phyloP scores from a whole-genome alignment of 2,113 vertebrate species.

The Elgaria multicarinata region DNA sequence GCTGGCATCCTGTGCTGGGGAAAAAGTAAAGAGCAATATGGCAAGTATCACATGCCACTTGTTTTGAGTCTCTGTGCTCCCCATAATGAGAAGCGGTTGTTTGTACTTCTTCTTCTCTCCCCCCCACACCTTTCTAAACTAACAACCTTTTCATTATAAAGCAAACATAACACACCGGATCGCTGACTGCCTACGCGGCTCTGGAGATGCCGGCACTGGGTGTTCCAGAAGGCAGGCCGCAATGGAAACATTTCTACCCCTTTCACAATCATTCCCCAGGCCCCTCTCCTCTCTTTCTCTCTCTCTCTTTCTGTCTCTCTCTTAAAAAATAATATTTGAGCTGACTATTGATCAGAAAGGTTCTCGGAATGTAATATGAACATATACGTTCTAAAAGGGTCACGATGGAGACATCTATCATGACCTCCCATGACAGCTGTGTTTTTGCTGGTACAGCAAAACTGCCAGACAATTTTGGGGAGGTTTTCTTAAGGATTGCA shows the following conservation, averaged over 20 bases:
- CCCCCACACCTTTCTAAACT: constrained; percentile 42
- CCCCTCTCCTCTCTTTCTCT: not conserved
- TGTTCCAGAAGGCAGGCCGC: constrained; percentile 13
- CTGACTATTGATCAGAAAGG: constrained; percentile 62
- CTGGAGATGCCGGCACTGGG: not conserved
- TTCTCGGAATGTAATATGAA: constrained; percentile 50
- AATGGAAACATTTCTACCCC: not conserved
- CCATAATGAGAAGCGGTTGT: constrained; percentile 53
- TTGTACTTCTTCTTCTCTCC: constrained; percentile 47
- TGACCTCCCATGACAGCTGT: constrained; percentile 42
- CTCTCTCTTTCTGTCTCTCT: constrained; percentile 2
- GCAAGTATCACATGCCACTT: constrained; percentile 49
- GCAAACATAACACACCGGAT: not conserved
- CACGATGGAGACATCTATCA: constrained; percentile 52
- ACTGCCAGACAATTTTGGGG: constrained; percentile 43
- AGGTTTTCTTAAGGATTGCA: not conserved
- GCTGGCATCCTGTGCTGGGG: constrained; percentile 71
- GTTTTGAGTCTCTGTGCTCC: constrained; percentile 38
- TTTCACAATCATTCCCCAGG: not conserved
- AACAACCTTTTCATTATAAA: constrained; percentile 11
- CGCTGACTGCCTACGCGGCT: not conserved
- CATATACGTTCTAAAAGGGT: constrained; percentile 55
- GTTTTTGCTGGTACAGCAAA: constrained; percentile 50
- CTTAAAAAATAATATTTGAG: constrained; percentile 35
- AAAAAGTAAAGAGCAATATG: constrained; percentile 62